Percentiles rank a stretch among this genome's conserved stretches.
phyloP scores from a whole-genome alignment of 2,113 vertebrate genomes.

The Osmerus mordax region DNA sequence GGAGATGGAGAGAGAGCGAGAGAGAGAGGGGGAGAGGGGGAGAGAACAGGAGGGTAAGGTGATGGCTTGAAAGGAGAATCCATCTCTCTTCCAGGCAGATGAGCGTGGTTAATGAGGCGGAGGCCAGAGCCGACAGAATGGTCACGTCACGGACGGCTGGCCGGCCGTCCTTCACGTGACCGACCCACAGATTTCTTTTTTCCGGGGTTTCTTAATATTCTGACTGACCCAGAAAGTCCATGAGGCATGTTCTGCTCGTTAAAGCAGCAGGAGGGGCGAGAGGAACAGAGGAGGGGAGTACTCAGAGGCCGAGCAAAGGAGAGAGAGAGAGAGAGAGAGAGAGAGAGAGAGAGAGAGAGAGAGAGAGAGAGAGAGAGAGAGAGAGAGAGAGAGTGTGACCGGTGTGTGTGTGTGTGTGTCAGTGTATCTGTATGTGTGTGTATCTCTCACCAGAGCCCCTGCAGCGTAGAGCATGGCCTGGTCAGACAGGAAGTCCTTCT shows the following conservation, averaged over 20 bases:
- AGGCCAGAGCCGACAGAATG: no score
- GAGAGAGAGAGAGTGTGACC: no score
- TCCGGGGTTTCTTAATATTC: no score
- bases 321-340: neutral
- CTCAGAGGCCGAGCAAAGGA: neutral
- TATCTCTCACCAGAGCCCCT: slow-evolving; percentile 87
- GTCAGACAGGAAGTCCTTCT: slow-evolving; percentile 97
- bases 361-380: no score
- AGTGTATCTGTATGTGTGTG: neutral
- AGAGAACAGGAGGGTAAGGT: neutral
- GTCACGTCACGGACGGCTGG: no score
- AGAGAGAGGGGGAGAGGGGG: neutral
- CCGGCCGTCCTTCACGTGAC: neutral
- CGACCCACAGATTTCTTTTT: neutral
- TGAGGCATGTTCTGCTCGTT: no score
- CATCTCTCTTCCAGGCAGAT: neutral
- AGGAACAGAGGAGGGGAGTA: no score
- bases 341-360: neutral
- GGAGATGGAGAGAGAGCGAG: neutral
- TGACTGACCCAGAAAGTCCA: no score
- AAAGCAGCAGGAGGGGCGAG: no score
- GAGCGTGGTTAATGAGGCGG: neutral
- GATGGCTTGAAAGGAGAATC: neutral
- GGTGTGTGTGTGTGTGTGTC: neutral
- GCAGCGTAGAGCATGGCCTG: slow-evolving; percentile 98